Evolutionary conservation across 1,140 invertebrate genomes (phyloP).

Genomic region (Drosophila kepulauana): DNA sequence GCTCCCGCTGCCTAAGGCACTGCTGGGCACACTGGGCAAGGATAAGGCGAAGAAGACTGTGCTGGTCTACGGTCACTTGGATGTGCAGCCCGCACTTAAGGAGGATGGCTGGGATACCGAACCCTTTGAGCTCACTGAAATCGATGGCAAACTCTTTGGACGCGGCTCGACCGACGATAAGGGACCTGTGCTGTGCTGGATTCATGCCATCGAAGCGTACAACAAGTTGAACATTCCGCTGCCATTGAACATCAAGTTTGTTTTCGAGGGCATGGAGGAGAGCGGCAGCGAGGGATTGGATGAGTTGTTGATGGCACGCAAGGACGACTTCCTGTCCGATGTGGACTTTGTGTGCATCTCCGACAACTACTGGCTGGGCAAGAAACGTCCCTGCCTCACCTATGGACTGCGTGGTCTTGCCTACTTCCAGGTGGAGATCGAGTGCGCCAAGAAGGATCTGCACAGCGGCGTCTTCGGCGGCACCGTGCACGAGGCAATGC

Average conservation of each 20-base stretch:
- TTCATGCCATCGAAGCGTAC: constrained; percentile 96
- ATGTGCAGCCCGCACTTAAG: constrained; percentile 97
- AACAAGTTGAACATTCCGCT: constrained; percentile 90
- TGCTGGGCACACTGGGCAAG: constrained; percentile 94
- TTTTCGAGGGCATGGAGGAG: constrained; percentile 99
- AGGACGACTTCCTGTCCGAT: constrained; percentile 92
- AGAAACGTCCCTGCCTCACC: constrained; percentile 97
- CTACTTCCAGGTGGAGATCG: constrained; percentile 96
- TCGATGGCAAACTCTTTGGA: constrained; percentile 96
- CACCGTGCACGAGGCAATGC: constrained; percentile 94
- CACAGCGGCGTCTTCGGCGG: constrained; percentile 98
- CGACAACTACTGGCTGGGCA: constrained; percentile 99
- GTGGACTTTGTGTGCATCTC: constrained; percentile 99
- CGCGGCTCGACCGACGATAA: constrained; percentile 98
- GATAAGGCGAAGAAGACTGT: constrained; percentile 96
- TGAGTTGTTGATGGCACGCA: constrained; percentile 91
- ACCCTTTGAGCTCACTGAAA: constrained; percentile 95
- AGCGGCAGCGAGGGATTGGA: constrained; percentile 98
- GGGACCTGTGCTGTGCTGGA: constrained; percentile 96
- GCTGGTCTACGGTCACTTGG: constrained; percentile 98
- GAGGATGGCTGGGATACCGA: constrained; percentile 98
- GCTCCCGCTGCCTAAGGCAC: constrained; percentile 93
- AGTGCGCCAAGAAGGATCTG: constrained; percentile 95
- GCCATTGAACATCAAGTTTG: constrained; percentile 98
- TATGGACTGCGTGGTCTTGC: constrained; percentile 97